Base-by-base conservation (phyloP, 2,113 vertebrate species). In the Otis tarda region DNA sequence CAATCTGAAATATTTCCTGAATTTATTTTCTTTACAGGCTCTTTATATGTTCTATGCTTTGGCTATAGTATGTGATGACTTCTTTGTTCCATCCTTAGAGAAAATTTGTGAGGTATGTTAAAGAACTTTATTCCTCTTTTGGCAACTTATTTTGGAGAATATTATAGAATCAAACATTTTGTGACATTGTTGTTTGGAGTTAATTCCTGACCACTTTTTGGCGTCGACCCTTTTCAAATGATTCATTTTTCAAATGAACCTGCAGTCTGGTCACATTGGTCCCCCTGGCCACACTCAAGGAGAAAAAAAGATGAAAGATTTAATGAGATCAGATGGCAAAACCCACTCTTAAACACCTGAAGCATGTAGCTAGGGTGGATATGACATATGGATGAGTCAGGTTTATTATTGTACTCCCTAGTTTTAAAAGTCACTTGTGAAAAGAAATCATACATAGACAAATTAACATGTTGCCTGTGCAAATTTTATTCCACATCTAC, bases 31-130 rank as follows among this genome's bases (percentile, higher is more conserved):
- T 90, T 59, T 89, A 2, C 95, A 99, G 99, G 97, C 99, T 47
- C 98, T 99, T 91, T 99, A 99, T 97, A 99, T 99, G 99, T 99
- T 99, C 95, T 98, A 99, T 77, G 99, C 99, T 49, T 98, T 99
- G 96, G 99, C 99, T 83, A 99, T 99, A 70, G 98, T 99, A 45
- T 99, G 99, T 8, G 99, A 99, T 14, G 99, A 99, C 97, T 99
- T 99, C 98, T 99, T 99, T 90, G 99, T 99, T 90, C 99, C 99
- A 1, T 98, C 99, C 22, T 98, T 99, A 77, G 99, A 99, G 97
- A 99, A 99, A 97, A 99, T 99, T 95, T 99, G 99, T 77, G 99
- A 99, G 99, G 99, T 99, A 97, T 8, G 97, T 93, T 56, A 68
- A 69, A 49, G 2, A 87, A 61, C 41, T 63, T 64, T 37, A 53